phyloP scores from a whole-genome alignment of 2,888 invertebrate species.

The Odontocolon sp. region DNA sequence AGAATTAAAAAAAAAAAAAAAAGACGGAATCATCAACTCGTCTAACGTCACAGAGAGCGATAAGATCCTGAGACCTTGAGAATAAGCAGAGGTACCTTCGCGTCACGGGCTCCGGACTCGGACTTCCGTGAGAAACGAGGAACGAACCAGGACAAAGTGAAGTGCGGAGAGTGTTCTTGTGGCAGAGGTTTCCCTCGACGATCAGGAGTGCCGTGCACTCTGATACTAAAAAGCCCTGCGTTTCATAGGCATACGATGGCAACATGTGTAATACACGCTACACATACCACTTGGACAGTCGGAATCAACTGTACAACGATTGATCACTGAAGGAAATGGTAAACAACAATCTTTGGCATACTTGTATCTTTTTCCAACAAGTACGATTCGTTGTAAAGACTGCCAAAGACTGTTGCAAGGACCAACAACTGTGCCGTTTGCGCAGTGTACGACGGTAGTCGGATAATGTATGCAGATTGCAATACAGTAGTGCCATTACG shows the following conservation, averaged over 20 bases:
- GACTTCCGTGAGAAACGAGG: conserved; percentile 78
- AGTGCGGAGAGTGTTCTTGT: conserved; percentile 3
- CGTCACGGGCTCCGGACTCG: conserved; percentile 57
- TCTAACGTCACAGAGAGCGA: conserved; percentile 25
- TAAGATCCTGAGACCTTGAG: conserved; percentile 45
- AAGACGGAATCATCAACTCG: background rate
- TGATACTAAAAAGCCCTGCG: background rate
- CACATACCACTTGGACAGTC: no score
- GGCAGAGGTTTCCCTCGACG: background rate
- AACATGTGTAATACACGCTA: no score
- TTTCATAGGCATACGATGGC: conserved; percentile 2
- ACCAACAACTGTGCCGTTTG: no score
- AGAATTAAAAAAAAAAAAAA: background rate
- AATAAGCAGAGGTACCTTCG: conserved; percentile 16
- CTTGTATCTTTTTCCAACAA: no score
- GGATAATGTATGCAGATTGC: conserved; percentile 78
- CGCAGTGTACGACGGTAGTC: conserved; percentile 27
- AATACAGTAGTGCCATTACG: conserved; percentile 73
- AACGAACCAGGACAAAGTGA: conserved; percentile 68
- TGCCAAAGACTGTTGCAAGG: no score
- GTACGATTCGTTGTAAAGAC: no score
- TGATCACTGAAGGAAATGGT: no score
- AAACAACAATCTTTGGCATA: no score
- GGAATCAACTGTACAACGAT: no score
- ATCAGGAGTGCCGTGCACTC: background rate